These are phyloP conservation scores for Otus scops DNA, from an alignment of 2,797 vertebrate genomes.

Conservation along the genomic window DNA sequence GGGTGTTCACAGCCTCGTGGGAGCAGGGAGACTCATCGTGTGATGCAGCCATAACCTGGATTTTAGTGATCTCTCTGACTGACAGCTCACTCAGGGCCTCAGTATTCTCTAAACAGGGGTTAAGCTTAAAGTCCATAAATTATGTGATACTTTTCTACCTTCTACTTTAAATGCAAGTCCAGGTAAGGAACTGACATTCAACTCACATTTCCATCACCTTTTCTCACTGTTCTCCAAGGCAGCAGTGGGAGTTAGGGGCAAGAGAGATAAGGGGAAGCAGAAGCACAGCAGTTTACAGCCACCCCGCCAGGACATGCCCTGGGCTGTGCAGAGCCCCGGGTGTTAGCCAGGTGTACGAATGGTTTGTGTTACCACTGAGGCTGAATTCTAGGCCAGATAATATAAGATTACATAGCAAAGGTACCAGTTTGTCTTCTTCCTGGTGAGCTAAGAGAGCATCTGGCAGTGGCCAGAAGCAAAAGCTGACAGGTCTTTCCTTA, in stretches of 20 bases:
- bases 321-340: too few relatives aligned
- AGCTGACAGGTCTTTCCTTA: neutral
- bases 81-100: neutral
- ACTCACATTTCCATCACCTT: neutral
- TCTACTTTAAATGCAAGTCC: neutral
- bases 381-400: neutral
- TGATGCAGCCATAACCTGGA: neutral
- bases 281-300: neutral
- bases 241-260: neutral
- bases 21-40: neutral
- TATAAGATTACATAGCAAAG: neutral
- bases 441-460: neutral
- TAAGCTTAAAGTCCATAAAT: neutral
- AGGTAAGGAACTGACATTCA: neutral
- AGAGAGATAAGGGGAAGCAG: neutral
- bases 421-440: neutral
- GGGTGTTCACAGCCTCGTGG: neutral
- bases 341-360: rapidly evolving
- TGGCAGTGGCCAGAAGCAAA: neutral
- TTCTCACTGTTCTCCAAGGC: neutral
- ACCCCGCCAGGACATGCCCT: neutral
- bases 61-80: neutral
- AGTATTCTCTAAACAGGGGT: neutral
- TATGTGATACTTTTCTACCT: neutral
- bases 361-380: neutral